Percentiles rank a stretch among this genome's conserved stretches.
Conservation (phyloP, 37 sponge, comb jelly and placozoan genomes). For the Hormiphora californensis region DNA sequence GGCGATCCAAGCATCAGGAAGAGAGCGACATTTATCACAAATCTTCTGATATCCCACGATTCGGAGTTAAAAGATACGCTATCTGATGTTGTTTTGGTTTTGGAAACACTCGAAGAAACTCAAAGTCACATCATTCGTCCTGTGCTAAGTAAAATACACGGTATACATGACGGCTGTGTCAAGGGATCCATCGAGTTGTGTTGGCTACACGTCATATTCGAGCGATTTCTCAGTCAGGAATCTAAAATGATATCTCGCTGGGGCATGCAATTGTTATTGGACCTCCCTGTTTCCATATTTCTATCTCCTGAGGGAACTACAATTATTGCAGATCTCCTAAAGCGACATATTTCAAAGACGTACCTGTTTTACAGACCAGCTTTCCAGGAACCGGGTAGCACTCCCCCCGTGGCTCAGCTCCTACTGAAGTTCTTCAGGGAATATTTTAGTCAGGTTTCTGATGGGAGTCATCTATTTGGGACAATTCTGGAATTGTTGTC, state of each 20-base stretch:
- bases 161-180: background rate
- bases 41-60: too few species aligned
- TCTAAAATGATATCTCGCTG: conserved; percentile 32
- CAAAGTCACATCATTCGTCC: conserved; percentile 37
- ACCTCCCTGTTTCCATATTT: background rate
- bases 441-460: background rate
- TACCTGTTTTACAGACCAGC: conserved; percentile 25
- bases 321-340: background rate
- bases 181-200: background rate
- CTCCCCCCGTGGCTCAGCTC: background rate
- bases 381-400: background rate
- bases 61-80: too few species aligned
- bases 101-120: conserved; percentile 51
- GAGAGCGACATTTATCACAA: too few species aligned
- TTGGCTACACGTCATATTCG: background rate
- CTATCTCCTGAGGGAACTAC: background rate
- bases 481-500: background rate
- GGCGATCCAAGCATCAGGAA: too few species aligned
- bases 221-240: background rate
- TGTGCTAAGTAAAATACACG: background rate
- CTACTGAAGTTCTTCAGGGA: background rate
- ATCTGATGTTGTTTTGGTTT: background rate
- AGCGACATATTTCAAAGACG: background rate
- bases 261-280: conserved; percentile 10
- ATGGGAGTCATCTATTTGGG: background rate